Evolutionary conservation across 2,888 invertebrate species (phyloP).

Genomic region (Protodeltote pygarga): DNA sequence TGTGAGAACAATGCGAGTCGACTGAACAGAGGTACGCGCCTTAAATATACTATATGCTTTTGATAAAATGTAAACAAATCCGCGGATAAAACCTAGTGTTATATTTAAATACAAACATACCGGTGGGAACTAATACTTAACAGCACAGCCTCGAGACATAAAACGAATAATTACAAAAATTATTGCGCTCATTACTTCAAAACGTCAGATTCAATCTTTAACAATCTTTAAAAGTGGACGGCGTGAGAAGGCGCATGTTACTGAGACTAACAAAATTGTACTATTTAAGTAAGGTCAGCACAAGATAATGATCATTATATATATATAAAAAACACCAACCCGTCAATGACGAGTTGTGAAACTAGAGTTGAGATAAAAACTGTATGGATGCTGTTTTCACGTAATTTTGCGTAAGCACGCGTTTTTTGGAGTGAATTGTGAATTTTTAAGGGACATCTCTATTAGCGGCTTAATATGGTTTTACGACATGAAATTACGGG

Average conservation of each 20-base stretch:
- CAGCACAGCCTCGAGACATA: constrained; percentile 48
- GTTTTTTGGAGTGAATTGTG: constrained; percentile 33
- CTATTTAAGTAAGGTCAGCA: constrained; percentile 66
- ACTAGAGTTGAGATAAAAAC: constrained; percentile 64
- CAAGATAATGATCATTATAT: constrained; percentile 68
- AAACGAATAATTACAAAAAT: constrained; percentile 53
- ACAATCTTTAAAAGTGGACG: constrained; percentile 48
- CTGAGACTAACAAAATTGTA: constrained; percentile 62
- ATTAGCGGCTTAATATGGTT: constrained; percentile 5
- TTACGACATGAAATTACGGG: too few relatives aligned
- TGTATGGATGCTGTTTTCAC: constrained; percentile 60
- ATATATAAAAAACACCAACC: constrained; percentile 54
- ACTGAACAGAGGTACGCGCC: too few relatives aligned
- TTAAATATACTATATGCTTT: too few relatives aligned
- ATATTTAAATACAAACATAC: constrained; percentile 29
- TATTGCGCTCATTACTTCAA: constrained; percentile 46
- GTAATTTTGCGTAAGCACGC: constrained; percentile 56
- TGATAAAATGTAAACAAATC: too few relatives aligned
- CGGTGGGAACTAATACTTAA: constrained; percentile 42
- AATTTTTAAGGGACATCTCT: constrained; percentile 29
- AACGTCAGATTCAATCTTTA: constrained; percentile 52
- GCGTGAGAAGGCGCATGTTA: constrained; percentile 63
- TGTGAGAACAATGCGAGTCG: too few relatives aligned
- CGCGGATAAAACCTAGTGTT: constrained; percentile 16
- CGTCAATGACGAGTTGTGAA: constrained; percentile 72